phyloP scores from a whole-genome alignment of 2,797 vertebrate genomes.

The Lophius americanus region DNA sequence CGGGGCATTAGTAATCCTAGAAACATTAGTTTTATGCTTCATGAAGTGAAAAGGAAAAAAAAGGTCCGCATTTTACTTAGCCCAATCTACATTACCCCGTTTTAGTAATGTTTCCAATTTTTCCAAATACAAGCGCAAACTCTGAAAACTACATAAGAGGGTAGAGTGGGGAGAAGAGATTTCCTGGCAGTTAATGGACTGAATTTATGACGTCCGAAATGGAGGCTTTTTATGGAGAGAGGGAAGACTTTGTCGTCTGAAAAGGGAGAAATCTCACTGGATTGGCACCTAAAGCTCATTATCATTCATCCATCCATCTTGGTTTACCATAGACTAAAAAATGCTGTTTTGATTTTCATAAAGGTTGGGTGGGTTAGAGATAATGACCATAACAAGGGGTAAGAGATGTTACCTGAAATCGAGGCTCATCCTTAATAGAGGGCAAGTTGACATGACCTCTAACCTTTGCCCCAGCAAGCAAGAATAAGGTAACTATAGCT shows the following conservation, averaged over 20 bases:
- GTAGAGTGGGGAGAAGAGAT: slow-evolving; percentile 32
- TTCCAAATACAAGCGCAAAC: slow-evolving; percentile 33
- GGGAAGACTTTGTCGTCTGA: slow-evolving; percentile 2
- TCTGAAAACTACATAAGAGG: slow-evolving; percentile 32
- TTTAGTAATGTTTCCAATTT: slow-evolving; percentile 57
- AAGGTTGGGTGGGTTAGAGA: no score
- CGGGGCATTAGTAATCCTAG: slow-evolving; percentile 50
- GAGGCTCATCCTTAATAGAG: no score
- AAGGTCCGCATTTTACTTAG: slow-evolving; percentile 20
- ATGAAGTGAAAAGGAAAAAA: slow-evolving; percentile 46
- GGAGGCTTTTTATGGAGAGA: slow-evolving; percentile 27
- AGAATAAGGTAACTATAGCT: no score
- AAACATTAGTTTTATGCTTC: slow-evolving; percentile 62
- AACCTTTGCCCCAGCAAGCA: no score
- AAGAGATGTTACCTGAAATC: no score
- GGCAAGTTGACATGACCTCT: no score
- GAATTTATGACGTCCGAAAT: slow-evolving; percentile 31
- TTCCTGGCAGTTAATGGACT: slow-evolving; percentile 39
- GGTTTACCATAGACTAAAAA: no score
- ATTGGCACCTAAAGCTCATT: no score
- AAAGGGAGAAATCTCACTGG: not conserved
- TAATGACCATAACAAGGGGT: no score
- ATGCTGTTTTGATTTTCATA: no score
- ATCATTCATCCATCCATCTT: no score
- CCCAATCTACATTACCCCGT: slow-evolving; percentile 8